Evolutionary conservation across 2,888 invertebrate species (phyloP), one percentile per base, ranked within the genome.

Genomic region (Eumacrocentrus americanus): DNA sequence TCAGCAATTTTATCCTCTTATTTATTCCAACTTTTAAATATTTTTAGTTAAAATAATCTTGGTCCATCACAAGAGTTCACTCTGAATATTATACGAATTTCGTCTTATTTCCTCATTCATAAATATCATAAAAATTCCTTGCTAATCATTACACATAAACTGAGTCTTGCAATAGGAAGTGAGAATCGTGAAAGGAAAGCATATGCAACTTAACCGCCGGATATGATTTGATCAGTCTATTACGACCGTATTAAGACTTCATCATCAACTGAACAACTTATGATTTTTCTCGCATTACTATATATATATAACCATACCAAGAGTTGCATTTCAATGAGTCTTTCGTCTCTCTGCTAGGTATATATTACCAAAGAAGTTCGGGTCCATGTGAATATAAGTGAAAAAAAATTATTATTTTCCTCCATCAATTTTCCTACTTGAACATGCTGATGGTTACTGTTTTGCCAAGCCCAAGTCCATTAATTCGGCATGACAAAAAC

Each of bases 141-240:
- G 23, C 23, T n/a, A 42, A 46, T 46, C 14, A 25, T 22, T 25
- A 25, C 20, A 46, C 25, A 6, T 25, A 5, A 46, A 23, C 12
- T 42, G 42, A 2, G 20, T 42, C 16, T 25, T 46, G 46, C 14
- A 23, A 46, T 22, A 46, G 46, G 46, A 46, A 46, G 46, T 25
- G 46, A 46, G 46, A 6, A 23, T 14, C 46, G 46, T 25, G 46
- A 46, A 46, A 46, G 46, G 46, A 46, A 46, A 46, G 23, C 22
- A 29, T 22, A 46, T 46, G 46, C 25, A 46, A 46, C n/a, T 7
- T 46, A 22, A 11, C 12, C 23, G 14, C 23, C 46, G 46, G 46
- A 46, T 46, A 12, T 46, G 46, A 46, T 46, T 46, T 25, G 46
- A 46, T 46, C 46, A 46, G 25, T 46, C 46, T 46, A 46, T 46